Base-by-base conservation (phyloP, 2,797 vertebrate species). In the Steatocranus sp. region DNA sequence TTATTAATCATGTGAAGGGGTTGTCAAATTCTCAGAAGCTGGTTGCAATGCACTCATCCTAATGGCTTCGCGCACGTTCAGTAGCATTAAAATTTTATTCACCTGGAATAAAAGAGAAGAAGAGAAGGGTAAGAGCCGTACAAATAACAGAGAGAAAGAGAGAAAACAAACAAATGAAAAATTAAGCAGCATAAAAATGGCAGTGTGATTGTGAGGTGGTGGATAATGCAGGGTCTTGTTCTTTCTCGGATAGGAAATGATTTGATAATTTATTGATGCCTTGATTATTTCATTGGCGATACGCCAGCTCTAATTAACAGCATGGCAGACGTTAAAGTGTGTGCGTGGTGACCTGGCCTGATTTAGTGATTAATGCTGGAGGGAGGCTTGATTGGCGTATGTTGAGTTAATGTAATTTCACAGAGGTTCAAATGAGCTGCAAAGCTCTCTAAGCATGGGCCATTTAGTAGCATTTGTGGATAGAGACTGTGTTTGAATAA, bases 301-400 rank as follows among this genome's bases (percentile, higher is more conserved):
- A 11, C 76, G 50, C 82, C 88, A 80, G 61, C 41, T 75, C 18
- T 86, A 86, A 89, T 91, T 83, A 88, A 84, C 79, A 86, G 79
- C 75, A 80, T 91, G 86, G 84, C 81, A 82, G 56, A 81, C 63
- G 50, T 80, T 11, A 25, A 63, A 70, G 56, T 79, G 61, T 75
- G 75, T 56, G 49, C 68, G 14, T 46, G 79, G 41, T 76, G 86
- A 89, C 76, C 78, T 83, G 68, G 38, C 20, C 54, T 76, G 75
- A 63, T 83, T 86, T 50, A 81, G 49, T 86, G 85, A 92, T 88
- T 78, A 84, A 27, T 83, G 53, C 30, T 78, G 78, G 18, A 83
- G 79, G 83, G 46, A 86, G 15, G 54, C 66, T 18, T 80, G 66
- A 86, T 85, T 84, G 75, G 46, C 25, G 12, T 27, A 63, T 80